Conservation (phyloP, 2,797 vertebrate genomes). For the Lacerta bilineata region DNA sequence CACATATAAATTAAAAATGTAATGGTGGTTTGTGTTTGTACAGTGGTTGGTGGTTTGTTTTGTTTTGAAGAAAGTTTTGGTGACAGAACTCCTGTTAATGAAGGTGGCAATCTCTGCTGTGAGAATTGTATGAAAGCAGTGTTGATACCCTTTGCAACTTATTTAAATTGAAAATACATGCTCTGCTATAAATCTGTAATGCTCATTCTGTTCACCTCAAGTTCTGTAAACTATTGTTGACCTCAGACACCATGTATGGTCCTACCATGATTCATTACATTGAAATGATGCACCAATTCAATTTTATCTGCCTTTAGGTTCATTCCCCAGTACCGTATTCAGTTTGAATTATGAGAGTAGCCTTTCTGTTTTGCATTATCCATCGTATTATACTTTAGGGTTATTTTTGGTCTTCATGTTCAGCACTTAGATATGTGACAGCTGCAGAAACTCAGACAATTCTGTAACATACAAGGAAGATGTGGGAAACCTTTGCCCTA, state of each 20-base stretch:
- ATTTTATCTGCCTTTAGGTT: neutral
- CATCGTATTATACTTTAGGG: neutral
- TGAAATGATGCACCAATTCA: constrained; percentile 19
- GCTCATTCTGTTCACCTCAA: constrained; percentile 68
- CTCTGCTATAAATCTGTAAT: constrained; percentile 64
- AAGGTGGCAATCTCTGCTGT: constrained; percentile 60
- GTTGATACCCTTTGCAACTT: constrained; percentile 56
- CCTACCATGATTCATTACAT: constrained; percentile 35
- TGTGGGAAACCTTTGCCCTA: neutral
- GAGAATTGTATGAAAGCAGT: constrained; percentile 67
- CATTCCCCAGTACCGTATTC: neutral
- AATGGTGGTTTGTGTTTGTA: constrained; percentile 55
- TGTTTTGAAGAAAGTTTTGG: constrained; percentile 63
- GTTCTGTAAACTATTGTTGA: constrained; percentile 57
- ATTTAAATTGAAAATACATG: constrained; percentile 68
- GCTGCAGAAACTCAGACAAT: constrained; percentile 22
- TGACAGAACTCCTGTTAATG: constrained; percentile 49
- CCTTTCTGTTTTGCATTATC: constrained; percentile 6
- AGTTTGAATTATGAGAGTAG: constrained; percentile 24
- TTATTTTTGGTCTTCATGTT: neutral
- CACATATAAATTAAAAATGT: constrained; percentile 60
- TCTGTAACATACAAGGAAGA: neutral
- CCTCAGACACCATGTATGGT: constrained; percentile 52
- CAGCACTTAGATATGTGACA: neutral
- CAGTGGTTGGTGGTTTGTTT: constrained; percentile 58